Percentiles rank a stretch among this genome's conserved stretches.
Conservation (phyloP, 2,888 invertebrate species). For the Sipunculus nudus region DNA sequence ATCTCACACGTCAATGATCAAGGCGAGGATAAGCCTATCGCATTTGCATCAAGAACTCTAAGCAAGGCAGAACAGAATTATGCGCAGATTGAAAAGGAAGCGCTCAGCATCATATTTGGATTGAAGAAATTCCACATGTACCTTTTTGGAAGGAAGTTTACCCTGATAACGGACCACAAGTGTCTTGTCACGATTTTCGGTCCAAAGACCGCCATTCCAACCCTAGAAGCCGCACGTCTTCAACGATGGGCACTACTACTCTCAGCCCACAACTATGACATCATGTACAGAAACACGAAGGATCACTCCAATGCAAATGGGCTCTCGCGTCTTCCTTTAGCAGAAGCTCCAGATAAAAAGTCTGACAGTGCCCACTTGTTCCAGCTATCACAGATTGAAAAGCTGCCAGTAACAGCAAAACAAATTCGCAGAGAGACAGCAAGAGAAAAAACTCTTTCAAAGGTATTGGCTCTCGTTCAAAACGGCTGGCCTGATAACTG, state of each 20-base stretch:
- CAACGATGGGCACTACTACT: constrained; percentile 46
- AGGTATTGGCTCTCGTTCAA: not conserved
- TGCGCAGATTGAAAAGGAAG: constrained; percentile 62
- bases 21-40: constrained; percentile 63
- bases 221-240: constrained; percentile 41
- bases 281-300: constrained; percentile 44
- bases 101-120: constrained; percentile 61
- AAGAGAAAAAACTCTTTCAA: not conserved
- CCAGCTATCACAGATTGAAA: too few relatives aligned
- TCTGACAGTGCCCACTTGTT: too few relatives aligned
- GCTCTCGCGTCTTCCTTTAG: constrained; percentile 39
- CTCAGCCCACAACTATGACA: constrained; percentile 53
- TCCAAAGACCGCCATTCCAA: constrained; percentile 42
- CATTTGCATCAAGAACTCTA: constrained; percentile 64
- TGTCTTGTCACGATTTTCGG: constrained; percentile 60
- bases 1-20: constrained; percentile 42
- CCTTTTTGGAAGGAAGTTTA: constrained; percentile 63
- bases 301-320: constrained; percentile 52
- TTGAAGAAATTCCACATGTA: constrained; percentile 63
- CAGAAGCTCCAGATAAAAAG: too few relatives aligned
- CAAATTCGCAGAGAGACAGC: not conserved
- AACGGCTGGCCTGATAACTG: not conserved
- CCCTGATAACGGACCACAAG: constrained; percentile 62
- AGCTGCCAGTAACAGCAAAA: not conserved
- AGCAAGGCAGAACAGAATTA: constrained; percentile 59